A percentile compares a stretch with the other conserved stretches of the same genome.
Conservation (phyloP, 2,797 vertebrate genomes). For the Hyperoplus lanceolatus region DNA sequence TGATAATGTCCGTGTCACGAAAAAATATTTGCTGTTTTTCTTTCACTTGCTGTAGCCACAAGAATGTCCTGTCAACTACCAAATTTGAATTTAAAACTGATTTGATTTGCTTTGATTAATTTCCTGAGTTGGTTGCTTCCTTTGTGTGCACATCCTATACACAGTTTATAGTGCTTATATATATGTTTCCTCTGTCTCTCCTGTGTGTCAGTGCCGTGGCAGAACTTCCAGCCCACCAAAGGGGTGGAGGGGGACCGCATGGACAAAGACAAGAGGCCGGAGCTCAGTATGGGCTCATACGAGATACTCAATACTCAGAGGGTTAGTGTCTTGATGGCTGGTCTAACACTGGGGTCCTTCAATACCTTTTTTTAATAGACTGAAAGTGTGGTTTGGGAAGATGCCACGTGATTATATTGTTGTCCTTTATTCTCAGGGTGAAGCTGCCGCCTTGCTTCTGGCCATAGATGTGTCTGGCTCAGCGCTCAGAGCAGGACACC, state of each 20-base stretch:
- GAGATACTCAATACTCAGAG: constrained; percentile 77
- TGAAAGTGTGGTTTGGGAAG: background rate
- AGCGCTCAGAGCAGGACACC: constrained; percentile 80
- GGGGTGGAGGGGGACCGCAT: constrained; percentile 76
- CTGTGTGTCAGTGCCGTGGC: constrained; percentile 81
- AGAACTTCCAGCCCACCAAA: constrained; percentile 83
- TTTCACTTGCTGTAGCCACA: background rate
- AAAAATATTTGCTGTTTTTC: too few relatives aligned
- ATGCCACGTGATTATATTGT: background rate
- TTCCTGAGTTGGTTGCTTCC: background rate
- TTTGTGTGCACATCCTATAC: background rate
- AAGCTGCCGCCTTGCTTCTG: constrained; percentile 81
- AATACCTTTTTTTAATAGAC: too few relatives aligned
- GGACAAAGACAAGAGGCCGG: constrained; percentile 78
- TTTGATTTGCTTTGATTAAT: too few relatives aligned
- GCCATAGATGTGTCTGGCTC: constrained; percentile 84
- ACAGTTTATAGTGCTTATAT: too few relatives aligned
- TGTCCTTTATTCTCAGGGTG: constrained; percentile 62
- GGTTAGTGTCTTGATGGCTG: constrained; percentile 52
- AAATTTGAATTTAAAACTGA: background rate
- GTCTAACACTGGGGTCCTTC: too few relatives aligned
- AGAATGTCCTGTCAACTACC: background rate
- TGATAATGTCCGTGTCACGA: too few relatives aligned
- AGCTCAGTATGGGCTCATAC: constrained; percentile 86
- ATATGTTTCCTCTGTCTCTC: background rate